These are phyloP conservation scores for Adela reaumurella DNA, from an alignment of 2,888 invertebrate genomes.

Conservation along the genomic window DNA sequence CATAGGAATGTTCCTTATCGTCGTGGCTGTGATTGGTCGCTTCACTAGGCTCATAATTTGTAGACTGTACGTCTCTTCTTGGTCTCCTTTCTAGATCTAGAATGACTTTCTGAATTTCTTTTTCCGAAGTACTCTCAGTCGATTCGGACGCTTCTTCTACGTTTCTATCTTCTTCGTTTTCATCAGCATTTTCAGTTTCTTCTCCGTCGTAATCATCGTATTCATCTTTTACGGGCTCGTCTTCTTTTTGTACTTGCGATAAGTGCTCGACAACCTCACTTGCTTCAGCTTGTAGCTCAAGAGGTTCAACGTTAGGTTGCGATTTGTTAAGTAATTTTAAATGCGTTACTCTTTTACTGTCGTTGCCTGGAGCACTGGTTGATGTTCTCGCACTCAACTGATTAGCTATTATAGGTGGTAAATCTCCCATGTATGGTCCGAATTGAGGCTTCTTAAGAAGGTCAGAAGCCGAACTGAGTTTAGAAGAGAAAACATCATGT, in stretches of 20 bases:
- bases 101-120: too few relatives aligned
- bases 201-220: conserved; percentile 17
- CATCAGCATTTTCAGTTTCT: conserved; percentile 10
- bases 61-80: background rate
- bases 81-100: background rate
- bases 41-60: background rate
- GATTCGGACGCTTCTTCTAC: conserved; percentile 19
- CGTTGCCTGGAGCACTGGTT: conserved; percentile 12
- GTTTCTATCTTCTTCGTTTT: conserved; percentile 6
- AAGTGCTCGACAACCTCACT: conserved; percentile 21
- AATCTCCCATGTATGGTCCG: conserved; percentile 69
- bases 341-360: conserved; percentile 24
- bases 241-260: conserved; percentile 15
- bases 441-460: conserved; percentile 69
- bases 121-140: too few relatives aligned
- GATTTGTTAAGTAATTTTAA: conserved; percentile 36
- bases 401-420: conserved; percentile 45
- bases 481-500: conserved; percentile 33
- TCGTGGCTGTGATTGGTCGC: background rate
- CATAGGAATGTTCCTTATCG: background rate
- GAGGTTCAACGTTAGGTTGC: conserved; percentile 15
- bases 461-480: conserved; percentile 46
- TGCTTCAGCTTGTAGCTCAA: conserved; percentile 25
- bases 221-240: conserved; percentile 18
- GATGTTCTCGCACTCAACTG: conserved; percentile 17